Evolutionary conservation across 2,113 vertebrate species (phyloP).

Genomic region (Todiramphus saurophagus): DNA sequence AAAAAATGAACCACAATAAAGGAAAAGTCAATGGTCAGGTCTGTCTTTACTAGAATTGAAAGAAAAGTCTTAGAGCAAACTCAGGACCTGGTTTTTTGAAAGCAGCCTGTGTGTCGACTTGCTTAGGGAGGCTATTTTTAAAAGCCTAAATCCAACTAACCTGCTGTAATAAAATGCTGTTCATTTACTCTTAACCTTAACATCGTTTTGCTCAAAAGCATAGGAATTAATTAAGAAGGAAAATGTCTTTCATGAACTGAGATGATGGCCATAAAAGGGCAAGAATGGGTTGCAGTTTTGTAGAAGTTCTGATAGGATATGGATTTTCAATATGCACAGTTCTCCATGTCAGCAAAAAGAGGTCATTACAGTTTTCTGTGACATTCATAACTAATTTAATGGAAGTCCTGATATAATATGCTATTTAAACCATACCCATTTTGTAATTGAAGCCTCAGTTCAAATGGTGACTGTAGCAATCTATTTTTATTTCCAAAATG

Average conservation of each 20-base stretch:
- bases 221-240: conserved; percentile 13
- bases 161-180: neutral
- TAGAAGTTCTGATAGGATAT: conserved; percentile 8
- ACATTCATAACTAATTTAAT: conserved; percentile 43
- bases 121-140: neutral
- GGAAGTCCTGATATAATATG: neutral
- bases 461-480: neutral
- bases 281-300: neutral
- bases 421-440: neutral
- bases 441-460: conserved; percentile 22
- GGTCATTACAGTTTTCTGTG: conserved; percentile 25
- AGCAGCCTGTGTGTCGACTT: neutral
- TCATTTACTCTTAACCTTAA: neutral
- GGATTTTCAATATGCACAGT: conserved; percentile 36
- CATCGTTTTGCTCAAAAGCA: conserved; percentile 10
- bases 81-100: neutral
- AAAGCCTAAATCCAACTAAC: neutral
- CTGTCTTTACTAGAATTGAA: neutral
- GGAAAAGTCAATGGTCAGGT: neutral
- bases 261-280: neutral
- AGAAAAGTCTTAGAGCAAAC: neutral
- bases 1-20: neutral
- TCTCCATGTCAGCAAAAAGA: conserved; percentile 29
- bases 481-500: conserved; percentile 42
- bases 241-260: neutral